Evolutionary conservation across 2,113 vertebrate genomes (phyloP).

Genomic region (Prunella himalayana): DNA sequence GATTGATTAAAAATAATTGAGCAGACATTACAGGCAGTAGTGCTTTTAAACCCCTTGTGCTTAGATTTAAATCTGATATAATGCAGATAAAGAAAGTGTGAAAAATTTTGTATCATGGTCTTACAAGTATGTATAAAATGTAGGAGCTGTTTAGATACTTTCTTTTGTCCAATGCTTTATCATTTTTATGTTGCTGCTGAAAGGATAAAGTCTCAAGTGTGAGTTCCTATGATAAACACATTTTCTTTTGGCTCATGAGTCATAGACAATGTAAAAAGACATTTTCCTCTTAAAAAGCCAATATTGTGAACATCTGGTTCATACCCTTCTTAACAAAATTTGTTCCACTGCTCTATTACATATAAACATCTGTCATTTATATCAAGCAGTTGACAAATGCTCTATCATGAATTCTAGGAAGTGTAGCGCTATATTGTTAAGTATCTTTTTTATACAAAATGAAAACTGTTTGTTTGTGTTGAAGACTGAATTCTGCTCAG

Average conservation of each 20-base stretch:
- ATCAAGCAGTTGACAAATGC: constrained; percentile 67
- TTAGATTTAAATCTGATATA: constrained; percentile 48
- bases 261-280: constrained; percentile 60
- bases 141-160: constrained; percentile 6
- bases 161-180: not conserved
- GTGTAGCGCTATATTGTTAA: constrained; percentile 20
- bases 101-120: not conserved
- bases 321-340: constrained; percentile 72
- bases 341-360: constrained; percentile 71
- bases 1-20: constrained; percentile 26
- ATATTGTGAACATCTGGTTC: constrained; percentile 74
- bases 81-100: constrained; percentile 31
- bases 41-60: not conserved
- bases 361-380: constrained; percentile 77
- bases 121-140: constrained; percentile 38
- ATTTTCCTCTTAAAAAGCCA: constrained; percentile 55
- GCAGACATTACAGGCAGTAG: not conserved
- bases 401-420: constrained; percentile 39
- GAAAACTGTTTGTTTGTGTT: constrained; percentile 54
- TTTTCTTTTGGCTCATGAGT: constrained; percentile 42
- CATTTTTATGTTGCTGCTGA: constrained; percentile 64
- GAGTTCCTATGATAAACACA: constrained; percentile 47
- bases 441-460: constrained; percentile 32
- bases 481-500: constrained; percentile 40
- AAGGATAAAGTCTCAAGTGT: constrained; percentile 52